phyloP scores from a whole-genome alignment of 2,113 vertebrate species.

The Leptosomus discolor region DNA sequence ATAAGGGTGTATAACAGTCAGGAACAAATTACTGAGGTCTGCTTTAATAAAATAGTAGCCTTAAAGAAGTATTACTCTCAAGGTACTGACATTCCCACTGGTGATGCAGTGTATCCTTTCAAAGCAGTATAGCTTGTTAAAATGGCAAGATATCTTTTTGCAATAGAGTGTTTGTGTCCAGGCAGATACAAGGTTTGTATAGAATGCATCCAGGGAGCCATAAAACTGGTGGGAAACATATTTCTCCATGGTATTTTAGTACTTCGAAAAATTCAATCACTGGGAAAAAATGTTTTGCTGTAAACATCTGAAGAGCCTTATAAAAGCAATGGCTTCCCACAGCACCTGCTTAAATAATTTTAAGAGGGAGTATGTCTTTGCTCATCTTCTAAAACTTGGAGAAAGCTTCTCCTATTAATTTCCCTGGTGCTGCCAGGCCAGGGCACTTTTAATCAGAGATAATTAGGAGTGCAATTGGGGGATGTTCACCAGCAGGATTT shows the following conservation, averaged over 20 bases:
- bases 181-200: slow-evolving; percentile 66
- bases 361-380: slow-evolving; percentile 51
- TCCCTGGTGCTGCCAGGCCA: slow-evolving; percentile 33
- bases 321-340: slow-evolving; percentile 69
- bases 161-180: slow-evolving; percentile 66
- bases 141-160: slow-evolving; percentile 62
- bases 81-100: slow-evolving; percentile 44
- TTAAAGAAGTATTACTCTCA: slow-evolving; percentile 66
- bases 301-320: slow-evolving; percentile 75
- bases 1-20: slow-evolving; percentile 63
- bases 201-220: slow-evolving; percentile 62
- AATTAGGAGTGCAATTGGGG: slow-evolving; percentile 30
- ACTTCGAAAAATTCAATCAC: slow-evolving; percentile 76
- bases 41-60: slow-evolving; percentile 70
- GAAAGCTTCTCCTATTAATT: slow-evolving; percentile 58
- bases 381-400: slow-evolving; percentile 22
- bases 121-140: slow-evolving; percentile 58
- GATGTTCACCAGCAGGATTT: neutral
- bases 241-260: slow-evolving; percentile 74
- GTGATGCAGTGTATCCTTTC: slow-evolving; percentile 31
- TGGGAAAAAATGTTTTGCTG: slow-evolving; percentile 75
- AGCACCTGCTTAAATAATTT: slow-evolving; percentile 72
- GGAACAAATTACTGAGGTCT: slow-evolving; percentile 66
- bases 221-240: slow-evolving; percentile 74
- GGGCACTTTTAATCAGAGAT: slow-evolving; percentile 48